A percentile compares a stretch with the other conserved stretches of the same genome.
Conservation (phyloP, 2,888 invertebrate genomes). For the Orthosia gothica region DNA sequence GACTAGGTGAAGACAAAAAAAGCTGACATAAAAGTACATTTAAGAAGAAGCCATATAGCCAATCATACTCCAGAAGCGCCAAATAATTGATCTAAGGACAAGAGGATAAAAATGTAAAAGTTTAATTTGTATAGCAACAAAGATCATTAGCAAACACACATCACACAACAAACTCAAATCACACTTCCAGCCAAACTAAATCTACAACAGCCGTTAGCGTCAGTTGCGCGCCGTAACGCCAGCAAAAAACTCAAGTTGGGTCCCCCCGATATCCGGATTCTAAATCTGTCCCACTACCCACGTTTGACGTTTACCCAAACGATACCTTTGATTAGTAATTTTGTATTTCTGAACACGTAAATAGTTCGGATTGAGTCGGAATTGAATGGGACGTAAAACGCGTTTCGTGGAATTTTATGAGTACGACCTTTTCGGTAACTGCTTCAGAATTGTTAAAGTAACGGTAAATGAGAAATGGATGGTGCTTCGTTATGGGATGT, state of each 20-base stretch:
- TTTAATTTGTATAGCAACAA: background rate
- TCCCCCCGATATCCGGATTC: slow-evolving; percentile 87
- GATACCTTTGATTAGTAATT: slow-evolving; percentile 81
- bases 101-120: no score
- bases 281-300: slow-evolving; percentile 81
- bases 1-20: no score
- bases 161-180: background rate
- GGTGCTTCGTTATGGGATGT: slow-evolving; percentile 10
- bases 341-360: slow-evolving; percentile 69
- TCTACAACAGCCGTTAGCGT: slow-evolving; percentile 66
- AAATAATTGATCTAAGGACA: no score
- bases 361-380: slow-evolving; percentile 57
- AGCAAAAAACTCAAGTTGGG: slow-evolving; percentile 79
- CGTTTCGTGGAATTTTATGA: slow-evolving; percentile 57
- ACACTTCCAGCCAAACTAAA: slow-evolving; percentile 63
- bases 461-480: slow-evolving; percentile 46
- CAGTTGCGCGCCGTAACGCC: slow-evolving; percentile 76
- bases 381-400: slow-evolving; percentile 64
- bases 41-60: no score
- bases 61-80: no score
- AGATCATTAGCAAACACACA: no score
- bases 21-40: no score
- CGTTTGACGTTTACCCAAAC: slow-evolving; percentile 79
- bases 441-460: slow-evolving; percentile 30
- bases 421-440: slow-evolving; percentile 45